Percentiles rank a stretch among this genome's conserved stretches.
Evolutionary conservation across 2,113 vertebrate genomes (phyloP).

Genomic region (Tachysurus vachellii): DNA sequence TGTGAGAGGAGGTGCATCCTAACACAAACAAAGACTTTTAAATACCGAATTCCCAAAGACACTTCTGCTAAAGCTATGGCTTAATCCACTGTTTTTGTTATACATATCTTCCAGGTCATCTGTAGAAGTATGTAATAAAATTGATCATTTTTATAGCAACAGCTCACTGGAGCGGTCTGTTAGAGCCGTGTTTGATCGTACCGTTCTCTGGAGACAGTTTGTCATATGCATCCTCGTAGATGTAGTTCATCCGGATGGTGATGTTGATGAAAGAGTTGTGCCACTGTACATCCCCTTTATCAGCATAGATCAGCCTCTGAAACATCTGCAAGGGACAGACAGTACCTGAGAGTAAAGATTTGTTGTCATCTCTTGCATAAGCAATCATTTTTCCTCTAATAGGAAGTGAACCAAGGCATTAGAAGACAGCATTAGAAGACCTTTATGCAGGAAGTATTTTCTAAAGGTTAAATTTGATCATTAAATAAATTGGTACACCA

Average conservation of each 20-base stretch:
- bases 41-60: too few species aligned
- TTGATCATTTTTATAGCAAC: not conserved
- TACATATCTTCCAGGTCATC: too few species aligned
- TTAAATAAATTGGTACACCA: not conserved
- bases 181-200: constrained; percentile 55
- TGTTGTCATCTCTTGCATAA: not conserved
- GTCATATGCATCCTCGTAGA: constrained; percentile 98
- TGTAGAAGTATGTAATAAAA: too few species aligned
- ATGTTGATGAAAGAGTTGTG: constrained; percentile 95
- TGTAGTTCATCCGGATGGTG: constrained; percentile 96
- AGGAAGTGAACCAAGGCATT: not conserved
- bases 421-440: not conserved
- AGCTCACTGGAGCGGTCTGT: not conserved
- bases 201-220: constrained; percentile 98
- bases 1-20: too few species aligned
- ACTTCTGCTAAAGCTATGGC: too few species aligned
- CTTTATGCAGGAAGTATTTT: not conserved
- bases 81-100: too few species aligned
- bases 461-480: not conserved
- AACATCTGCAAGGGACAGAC: constrained; percentile 82
- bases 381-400: not conserved
- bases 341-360: not conserved
- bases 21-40: too few species aligned
- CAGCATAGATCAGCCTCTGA: constrained; percentile 94
- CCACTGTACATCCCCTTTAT: constrained; percentile 95